A percentile compares a stretch with the other conserved stretches of the same genome.
Conservation (phyloP, 2,113 vertebrate genomes). For the Garra rufa region DNA sequence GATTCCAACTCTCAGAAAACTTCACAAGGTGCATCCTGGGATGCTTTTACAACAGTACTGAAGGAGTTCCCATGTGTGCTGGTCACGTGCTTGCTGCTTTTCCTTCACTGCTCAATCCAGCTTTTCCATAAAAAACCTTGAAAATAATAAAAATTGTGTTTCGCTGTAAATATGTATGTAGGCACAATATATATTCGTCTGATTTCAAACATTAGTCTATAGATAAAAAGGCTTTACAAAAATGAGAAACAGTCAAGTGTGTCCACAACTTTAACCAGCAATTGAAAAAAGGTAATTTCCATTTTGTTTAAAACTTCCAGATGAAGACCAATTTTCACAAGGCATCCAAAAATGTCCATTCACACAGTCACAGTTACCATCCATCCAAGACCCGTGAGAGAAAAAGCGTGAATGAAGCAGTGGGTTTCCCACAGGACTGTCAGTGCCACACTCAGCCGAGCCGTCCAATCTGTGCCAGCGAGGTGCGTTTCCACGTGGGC, state of each 20-base stretch:
- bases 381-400: conserved; percentile 23
- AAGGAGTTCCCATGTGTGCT: neutral
- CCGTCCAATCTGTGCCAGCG: conserved; percentile 52
- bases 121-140: neutral
- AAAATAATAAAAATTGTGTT: neutral
- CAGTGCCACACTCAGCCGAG: conserved; percentile 42
- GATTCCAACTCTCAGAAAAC: neutral
- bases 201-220: neutral
- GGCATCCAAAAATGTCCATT: conserved; percentile 1
- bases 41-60: neutral
- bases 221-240: neutral
- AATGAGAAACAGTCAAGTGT: neutral
- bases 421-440: conserved; percentile 39
- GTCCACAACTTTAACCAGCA: neutral
- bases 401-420: conserved; percentile 7
- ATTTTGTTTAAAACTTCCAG: neutral
- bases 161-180: neutral
- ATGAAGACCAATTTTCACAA: neutral
- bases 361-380: neutral
- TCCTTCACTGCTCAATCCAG: neutral
- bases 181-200: neutral
- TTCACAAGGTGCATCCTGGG: neutral
- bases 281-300: neutral
- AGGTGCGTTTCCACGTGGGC: conserved; percentile 34
- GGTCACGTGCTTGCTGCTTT: neutral